Evolutionary conservation across 2,113 vertebrate genomes (phyloP), one percentile per base, ranked within the genome.

Genomic region (Cacatua alba): DNA sequence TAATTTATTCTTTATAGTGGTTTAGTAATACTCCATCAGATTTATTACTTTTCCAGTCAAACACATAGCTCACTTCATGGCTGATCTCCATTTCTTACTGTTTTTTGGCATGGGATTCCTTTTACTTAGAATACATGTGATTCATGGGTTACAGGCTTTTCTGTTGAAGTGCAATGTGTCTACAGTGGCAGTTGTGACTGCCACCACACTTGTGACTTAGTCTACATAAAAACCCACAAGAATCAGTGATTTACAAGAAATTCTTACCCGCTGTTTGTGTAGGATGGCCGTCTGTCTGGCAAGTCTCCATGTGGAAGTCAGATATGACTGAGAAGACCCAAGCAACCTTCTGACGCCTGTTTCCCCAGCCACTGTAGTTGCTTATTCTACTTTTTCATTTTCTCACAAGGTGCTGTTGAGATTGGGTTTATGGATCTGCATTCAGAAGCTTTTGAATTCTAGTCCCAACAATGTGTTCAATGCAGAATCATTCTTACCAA

Each of bases 191-290:
- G 68, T 83, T 88, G 55, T 70, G 82, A 37, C 85, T 93, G 80
- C 46, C 68, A 84, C 76, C 2, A 1, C 4, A 0, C 55, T 82
- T 81, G 60, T 92, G 90, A 93, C 55, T 83, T 88, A 44, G 65
- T 90, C 63, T 95, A 14, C 5, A n/a, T 81, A 92, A 96, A 94
- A 53, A 4, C 17, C 20, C 55, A 35, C 43, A 95, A 74, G 46
- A 74, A 80, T 92, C 68, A 55, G 31, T 70, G 69, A 75, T 86
- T 75, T 81, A 80, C 87, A 96, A 93, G 82, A 92, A 93, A 86
- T 88, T 93, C 60, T 63, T 94, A 88, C 88, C 90, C 94, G 68
- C 76, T 90, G 85, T 86, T 95, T 77, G 31, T 88, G 82, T 90
- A 71, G 82, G 64, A 71, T 93, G 72, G 68, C 93, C 95, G 84